These are phyloP conservation scores for Sciurus niger DNA, from an alignment of 2,113 vertebrate species.

Conservation along the genomic window DNA sequence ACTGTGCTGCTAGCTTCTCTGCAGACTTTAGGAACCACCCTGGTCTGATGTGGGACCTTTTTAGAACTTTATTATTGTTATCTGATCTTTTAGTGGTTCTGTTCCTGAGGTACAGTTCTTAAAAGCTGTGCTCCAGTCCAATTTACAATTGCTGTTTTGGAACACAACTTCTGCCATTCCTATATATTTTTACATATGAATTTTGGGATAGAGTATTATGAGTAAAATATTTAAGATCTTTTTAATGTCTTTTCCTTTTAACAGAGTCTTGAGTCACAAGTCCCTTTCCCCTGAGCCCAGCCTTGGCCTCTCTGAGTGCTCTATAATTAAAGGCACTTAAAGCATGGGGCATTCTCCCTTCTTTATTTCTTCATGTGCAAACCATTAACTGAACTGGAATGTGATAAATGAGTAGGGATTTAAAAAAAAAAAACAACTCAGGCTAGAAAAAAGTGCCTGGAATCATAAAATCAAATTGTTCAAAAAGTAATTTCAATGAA, in stretches of 20 bases:
- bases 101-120: background rate
- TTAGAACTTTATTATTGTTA: background rate
- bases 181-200: background rate
- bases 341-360: background rate
- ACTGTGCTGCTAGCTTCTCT: background rate
- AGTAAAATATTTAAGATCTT: background rate
- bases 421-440: background rate
- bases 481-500: background rate
- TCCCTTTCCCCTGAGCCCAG: background rate
- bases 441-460: background rate
- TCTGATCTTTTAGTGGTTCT: background rate
- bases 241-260: slow-evolving; percentile 44
- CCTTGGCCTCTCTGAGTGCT: background rate
- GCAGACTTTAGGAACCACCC: background rate
- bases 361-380: background rate
- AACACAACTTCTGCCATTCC: background rate
- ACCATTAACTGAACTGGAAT: background rate
- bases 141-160: background rate
- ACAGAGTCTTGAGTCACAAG: background rate
- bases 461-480: slow-evolving; percentile 8
- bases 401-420: background rate
- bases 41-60: background rate
- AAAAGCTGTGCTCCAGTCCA: background rate
- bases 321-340: background rate
- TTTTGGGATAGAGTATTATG: background rate